Base-by-base conservation (phyloP, 2,113 vertebrate genomes). In the Leucosticte australis region DNA sequence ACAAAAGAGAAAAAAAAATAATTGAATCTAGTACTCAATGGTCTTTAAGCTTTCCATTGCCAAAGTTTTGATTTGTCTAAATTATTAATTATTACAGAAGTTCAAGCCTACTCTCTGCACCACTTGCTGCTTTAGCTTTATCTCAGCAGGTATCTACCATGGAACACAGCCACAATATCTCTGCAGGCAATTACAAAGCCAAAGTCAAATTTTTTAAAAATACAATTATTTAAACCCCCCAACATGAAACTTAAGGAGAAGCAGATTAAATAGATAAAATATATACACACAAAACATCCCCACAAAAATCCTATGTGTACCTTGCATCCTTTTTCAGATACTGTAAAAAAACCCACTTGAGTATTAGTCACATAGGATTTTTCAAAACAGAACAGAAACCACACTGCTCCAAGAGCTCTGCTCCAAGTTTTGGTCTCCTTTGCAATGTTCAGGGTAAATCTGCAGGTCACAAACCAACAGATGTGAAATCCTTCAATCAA, bases 401-500 rank as follows among this genome's bases (percentile, higher is more conserved):
- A 62, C 15, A 13, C n/a, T 35, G 15, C 3, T 59, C n/a, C n/a
- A 59, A 59, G n/a, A 59, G 56, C 56, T 57, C 56, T 52, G 46
- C 39, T 75, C n/a, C 63, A 63, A 24, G n/a, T 59, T 82, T 71
- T 79, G 18, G 11, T 16, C 27, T 55, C 42, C 44, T 81, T 57
- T 65, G 65, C n/a, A 71, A 50, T 6, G 4, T 27, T 73, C 0
- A n/a, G 3, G 20, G 31, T 86, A 83, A 79, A 68, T 14, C n/a
- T 55, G 15, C 44, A 50, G 7, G 13, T 64, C 55, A 73, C 33
- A 86, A 77, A 62, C 14, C 5, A 46, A 57, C 0, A 62, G 37
- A 76, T 0, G 0, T 21, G 28, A 86, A 87, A 91, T 13, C 16
- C 64, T 83, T 55, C 41, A 15, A 33, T 30, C 1, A 19, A 27